These are phyloP conservation scores for Cataglyphis hispanica DNA, from an alignment of 1,140 invertebrate species.

Conservation along the genomic window DNA sequence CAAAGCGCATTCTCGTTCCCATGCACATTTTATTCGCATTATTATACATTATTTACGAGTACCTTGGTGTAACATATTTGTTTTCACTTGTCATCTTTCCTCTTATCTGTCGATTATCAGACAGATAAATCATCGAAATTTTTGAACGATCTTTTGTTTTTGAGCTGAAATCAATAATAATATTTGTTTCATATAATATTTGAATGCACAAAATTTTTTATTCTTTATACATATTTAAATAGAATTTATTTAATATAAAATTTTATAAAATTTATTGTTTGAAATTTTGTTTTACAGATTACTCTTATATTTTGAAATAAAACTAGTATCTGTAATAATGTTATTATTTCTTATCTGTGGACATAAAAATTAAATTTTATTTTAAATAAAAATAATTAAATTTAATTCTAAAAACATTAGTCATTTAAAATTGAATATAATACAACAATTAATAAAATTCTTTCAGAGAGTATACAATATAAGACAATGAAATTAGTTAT, in stretches of 20 bases:
- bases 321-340: too few relatives aligned
- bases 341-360: too few relatives aligned
- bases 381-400: not conserved
- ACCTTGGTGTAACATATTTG: not conserved
- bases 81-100: not conserved
- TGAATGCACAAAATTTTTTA: too few relatives aligned
- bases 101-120: too few relatives aligned
- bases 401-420: not conserved
- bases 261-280: too few relatives aligned
- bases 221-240: too few relatives aligned
- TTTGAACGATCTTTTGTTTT: not conserved
- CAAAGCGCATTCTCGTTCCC: not conserved
- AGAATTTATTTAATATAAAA: too few relatives aligned
- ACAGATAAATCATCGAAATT: not conserved
- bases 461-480: not conserved
- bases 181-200: not conserved
- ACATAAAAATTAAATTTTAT: too few relatives aligned
- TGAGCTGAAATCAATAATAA: not conserved
- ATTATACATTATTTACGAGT: not conserved
- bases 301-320: too few relatives aligned
- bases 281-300: too few relatives aligned
- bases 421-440: too few relatives aligned
- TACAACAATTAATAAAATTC: not conserved
- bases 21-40: not conserved
- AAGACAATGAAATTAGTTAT: not conserved